Evolutionary conservation across 1,140 invertebrate genomes (phyloP).

Genomic region (Trichonephila inaurata): DNA sequence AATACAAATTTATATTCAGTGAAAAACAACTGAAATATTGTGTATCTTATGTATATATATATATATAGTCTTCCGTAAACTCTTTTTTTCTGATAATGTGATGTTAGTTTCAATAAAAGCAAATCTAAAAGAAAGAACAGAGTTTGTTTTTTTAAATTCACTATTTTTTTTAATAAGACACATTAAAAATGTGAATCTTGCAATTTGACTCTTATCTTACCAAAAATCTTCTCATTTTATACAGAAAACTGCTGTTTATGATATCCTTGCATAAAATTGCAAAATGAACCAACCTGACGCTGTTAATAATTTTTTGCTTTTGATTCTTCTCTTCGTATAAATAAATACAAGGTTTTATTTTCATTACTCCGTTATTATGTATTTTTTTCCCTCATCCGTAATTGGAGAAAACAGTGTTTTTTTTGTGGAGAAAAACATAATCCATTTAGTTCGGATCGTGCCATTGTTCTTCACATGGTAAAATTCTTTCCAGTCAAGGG

Average conservation of each 20-base stretch:
- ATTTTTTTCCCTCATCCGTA: neutral
- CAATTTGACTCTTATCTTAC: neutral
- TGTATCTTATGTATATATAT: no score
- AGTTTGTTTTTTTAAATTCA: no score
- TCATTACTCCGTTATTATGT: neutral
- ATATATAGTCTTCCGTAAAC: no score
- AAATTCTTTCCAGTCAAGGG: neutral
- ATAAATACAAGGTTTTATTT: neutral
- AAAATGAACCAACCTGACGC: neutral
- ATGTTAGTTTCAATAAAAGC: no score
- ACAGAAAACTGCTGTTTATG: neutral
- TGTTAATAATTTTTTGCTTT: neutral
- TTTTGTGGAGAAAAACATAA: neutral
- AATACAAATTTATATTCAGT: no score
- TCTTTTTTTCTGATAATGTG: no score
- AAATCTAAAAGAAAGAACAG: no score
- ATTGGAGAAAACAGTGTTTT: neutral
- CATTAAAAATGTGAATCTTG: no score
- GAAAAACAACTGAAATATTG: no score
- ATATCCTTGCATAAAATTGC: conserved; percentile 7
- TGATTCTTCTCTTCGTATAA: conserved; percentile 20
- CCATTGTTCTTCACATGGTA: neutral
- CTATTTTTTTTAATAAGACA: no score
- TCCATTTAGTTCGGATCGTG: conserved; percentile 17
- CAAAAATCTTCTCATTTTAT: neutral